These are phyloP conservation scores for Myotis planiceps DNA, from an alignment of 2,797 vertebrate genomes.

Conservation along the genomic window DNA sequence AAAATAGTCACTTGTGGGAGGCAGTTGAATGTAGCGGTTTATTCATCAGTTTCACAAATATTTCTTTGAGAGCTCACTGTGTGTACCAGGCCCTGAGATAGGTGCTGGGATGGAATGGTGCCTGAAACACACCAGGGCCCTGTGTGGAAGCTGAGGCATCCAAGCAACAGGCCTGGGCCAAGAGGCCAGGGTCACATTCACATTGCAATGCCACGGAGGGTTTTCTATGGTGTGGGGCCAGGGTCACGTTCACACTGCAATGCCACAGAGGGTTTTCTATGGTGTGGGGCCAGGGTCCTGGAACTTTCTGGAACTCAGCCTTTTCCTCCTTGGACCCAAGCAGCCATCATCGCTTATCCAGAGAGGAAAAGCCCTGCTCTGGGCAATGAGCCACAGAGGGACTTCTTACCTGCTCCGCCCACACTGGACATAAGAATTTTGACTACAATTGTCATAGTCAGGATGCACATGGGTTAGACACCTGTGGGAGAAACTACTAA, in stretches of 20 bases:
- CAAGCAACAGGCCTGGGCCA: not conserved
- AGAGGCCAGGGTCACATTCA: not conserved
- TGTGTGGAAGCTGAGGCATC: not conserved
- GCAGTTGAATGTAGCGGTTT: not conserved
- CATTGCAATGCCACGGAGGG: not conserved
- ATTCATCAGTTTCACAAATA: not conserved
- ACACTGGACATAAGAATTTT: not conserved
- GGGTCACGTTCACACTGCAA: not conserved
- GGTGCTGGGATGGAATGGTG: not conserved
- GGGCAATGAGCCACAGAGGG: rapidly evolving
- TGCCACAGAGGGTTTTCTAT: not conserved
- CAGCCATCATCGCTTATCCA: not conserved
- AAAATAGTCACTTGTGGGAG: slow-evolving; percentile 6
- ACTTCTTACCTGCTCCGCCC: not conserved
- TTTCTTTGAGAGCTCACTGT: not conserved
- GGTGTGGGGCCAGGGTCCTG: not conserved
- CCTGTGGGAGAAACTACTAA: not conserved
- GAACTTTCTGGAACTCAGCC: not conserved
- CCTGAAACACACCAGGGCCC: not conserved
- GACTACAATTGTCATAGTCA: not conserved
- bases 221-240: not conserved
- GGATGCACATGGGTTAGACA: not conserved
- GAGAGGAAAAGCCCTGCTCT: not conserved
- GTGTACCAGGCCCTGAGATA: not conserved
- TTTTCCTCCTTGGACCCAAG: not conserved